Evolutionary conservation across 1,140 invertebrate genomes (phyloP).

Genomic region (Orius laevigatus): DNA sequence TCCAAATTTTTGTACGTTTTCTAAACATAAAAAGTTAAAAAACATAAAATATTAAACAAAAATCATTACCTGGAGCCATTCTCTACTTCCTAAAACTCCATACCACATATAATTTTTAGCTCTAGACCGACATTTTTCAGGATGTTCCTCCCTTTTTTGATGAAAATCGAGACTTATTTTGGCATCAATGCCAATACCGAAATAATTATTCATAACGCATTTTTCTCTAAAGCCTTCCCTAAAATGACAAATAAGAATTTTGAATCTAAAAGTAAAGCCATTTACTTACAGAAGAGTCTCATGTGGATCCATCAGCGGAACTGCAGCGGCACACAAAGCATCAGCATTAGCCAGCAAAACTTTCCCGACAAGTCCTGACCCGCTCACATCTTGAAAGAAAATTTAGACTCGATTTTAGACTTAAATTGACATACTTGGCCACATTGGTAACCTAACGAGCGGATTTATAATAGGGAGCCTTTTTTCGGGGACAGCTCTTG

Average conservation of each 20-base stretch:
- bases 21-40: constrained; percentile 23
- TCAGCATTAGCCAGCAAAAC: constrained; percentile 91
- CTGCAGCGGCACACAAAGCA: constrained; percentile 83
- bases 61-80: constrained; percentile 45
- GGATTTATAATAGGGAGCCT: constrained; percentile 82
- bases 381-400: constrained; percentile 35
- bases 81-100: constrained; percentile 85
- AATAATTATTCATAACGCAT: constrained; percentile 99
- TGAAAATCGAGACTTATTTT: constrained; percentile 97
- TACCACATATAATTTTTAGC: constrained; percentile 98
- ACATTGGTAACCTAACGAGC: constrained; percentile 63
- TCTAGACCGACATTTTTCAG: constrained; percentile 85
- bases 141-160: constrained; percentile 93
- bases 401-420: constrained; percentile 9
- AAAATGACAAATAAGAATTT: constrained; percentile 19
- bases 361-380: constrained; percentile 66
- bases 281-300: constrained; percentile 58
- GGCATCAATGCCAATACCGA: constrained; percentile 96
- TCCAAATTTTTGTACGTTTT: constrained; percentile 94
- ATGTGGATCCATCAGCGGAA: constrained; percentile 81
- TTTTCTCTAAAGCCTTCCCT: constrained; percentile 83
- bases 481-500: constrained; percentile 33
- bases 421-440: constrained; percentile 55
- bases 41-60: neutral
- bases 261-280: constrained; percentile 3